Conservation (phyloP, 2,113 vertebrate species). For the Carettochelys insculpta region DNA sequence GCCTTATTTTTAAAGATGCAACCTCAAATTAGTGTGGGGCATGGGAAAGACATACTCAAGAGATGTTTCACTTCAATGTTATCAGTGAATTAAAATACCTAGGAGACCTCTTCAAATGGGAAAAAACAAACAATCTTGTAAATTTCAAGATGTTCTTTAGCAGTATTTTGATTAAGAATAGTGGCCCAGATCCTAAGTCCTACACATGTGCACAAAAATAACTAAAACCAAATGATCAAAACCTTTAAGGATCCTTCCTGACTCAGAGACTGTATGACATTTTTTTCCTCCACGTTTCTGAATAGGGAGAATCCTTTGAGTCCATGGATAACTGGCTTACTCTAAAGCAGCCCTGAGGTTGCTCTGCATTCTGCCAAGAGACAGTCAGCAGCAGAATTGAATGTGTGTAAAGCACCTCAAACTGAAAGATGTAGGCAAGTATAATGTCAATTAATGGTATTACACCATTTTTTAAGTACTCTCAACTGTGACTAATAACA, state of each 20-base stretch:
- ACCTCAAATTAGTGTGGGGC: not conserved
- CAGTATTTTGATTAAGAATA: not conserved
- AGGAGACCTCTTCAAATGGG: not conserved
- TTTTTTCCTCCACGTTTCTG: not conserved
- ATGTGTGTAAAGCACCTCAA: not conserved
- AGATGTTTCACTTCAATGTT: not conserved
- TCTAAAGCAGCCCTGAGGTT: not conserved
- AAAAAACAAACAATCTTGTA: not conserved
- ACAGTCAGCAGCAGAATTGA: not conserved
- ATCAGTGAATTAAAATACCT: not conserved
- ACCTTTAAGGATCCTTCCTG: not conserved
- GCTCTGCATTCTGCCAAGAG: not conserved
- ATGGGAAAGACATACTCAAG: no score
- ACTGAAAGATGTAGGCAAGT: not conserved
- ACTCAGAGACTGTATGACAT: not conserved
- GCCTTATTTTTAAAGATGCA: not conserved
- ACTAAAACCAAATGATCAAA: not conserved
- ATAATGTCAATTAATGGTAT: not conserved
- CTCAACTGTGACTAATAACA: not conserved
- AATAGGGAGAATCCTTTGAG: not conserved
- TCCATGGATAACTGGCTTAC: not conserved
- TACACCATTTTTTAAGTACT: slow-evolving; percentile 5
- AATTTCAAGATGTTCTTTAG: not conserved
- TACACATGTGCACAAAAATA: not conserved
- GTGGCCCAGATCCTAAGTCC: not conserved